These are phyloP conservation scores for Antechinus stuartii DNA, from an alignment of 2,113 vertebrate species.

Conservation along the genomic window DNA sequence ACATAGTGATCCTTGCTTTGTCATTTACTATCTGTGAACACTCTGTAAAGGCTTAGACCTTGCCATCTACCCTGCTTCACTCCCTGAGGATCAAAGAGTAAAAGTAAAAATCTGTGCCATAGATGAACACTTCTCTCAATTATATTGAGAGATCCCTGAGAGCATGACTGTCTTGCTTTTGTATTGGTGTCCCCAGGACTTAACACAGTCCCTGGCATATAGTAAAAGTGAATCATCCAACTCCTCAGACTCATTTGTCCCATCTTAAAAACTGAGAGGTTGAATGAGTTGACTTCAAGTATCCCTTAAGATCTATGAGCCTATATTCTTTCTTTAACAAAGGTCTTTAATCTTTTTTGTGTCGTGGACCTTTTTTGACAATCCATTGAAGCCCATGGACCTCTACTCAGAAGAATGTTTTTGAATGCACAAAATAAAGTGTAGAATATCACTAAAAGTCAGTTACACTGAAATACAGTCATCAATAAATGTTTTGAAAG, in stretches of 20 bases:
- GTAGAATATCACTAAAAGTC: background rate
- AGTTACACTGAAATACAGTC: background rate
- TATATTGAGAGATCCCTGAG: background rate
- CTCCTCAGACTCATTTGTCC: background rate
- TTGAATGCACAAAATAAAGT: background rate
- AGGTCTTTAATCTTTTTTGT: background rate
- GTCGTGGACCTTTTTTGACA: background rate
- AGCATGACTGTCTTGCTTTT: background rate
- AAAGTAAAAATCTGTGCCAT: background rate
- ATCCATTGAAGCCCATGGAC: background rate
- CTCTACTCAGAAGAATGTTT: background rate
- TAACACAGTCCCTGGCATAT: background rate
- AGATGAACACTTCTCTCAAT: background rate
- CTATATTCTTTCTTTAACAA: background rate
- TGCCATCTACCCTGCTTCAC: background rate
- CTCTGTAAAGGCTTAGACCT: background rate
- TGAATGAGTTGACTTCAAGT: background rate
- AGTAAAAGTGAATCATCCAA: background rate
- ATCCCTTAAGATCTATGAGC: background rate
- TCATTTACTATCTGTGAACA: background rate
- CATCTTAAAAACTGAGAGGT: background rate
- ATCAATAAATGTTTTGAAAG: background rate
- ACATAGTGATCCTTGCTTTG: background rate
- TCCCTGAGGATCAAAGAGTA: background rate
- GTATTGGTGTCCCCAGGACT: background rate